Percentiles rank a stretch among this genome's conserved stretches.
phyloP scores from a whole-genome alignment of 2,888 invertebrate genomes.

The Rhorus exstirpatorius region DNA sequence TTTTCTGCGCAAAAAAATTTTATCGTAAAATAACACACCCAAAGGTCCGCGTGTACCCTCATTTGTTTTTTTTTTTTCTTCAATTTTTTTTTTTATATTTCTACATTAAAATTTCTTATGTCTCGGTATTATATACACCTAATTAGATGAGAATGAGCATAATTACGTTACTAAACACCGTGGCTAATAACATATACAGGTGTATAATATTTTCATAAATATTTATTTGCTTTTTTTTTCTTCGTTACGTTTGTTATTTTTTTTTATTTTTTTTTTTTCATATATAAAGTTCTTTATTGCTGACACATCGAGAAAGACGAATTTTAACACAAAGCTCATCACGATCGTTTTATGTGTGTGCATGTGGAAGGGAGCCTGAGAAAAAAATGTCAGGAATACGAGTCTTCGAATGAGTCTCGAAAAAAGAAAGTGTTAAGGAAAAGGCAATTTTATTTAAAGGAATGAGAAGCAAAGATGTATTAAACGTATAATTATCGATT shows the following conservation, averaged over 20 bases:
- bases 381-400: neutral
- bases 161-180: conserved; percentile 30
- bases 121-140: conserved; percentile 11
- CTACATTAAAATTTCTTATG: conserved; percentile 15
- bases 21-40: conserved; percentile 29
- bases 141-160: conserved; percentile 21
- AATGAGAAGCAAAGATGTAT: conserved; percentile 26
- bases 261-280: conserved; percentile 44
- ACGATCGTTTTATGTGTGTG: conserved; percentile 37
- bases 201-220: conserved; percentile 54
- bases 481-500: conserved; percentile 26
- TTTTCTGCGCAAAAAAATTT: conserved; percentile 10
- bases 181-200: conserved; percentile 42
- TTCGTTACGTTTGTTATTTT: conserved; percentile 39
- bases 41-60: conserved; percentile 58
- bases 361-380: conserved; percentile 1
- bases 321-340: conserved; percentile 55
- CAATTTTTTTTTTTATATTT: conserved; percentile 8
- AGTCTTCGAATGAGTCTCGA: neutral
- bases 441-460: neutral
- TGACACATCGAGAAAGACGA: conserved; percentile 68
- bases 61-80: conserved; percentile 9
- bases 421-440: neutral
- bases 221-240: conserved; percentile 58
- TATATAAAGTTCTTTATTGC: conserved; percentile 68